A percentile compares a stretch with the other conserved stretches of the same genome.
phyloP scores from a whole-genome alignment of 23 tunicate genomes.

The Diplosoma virens region DNA sequence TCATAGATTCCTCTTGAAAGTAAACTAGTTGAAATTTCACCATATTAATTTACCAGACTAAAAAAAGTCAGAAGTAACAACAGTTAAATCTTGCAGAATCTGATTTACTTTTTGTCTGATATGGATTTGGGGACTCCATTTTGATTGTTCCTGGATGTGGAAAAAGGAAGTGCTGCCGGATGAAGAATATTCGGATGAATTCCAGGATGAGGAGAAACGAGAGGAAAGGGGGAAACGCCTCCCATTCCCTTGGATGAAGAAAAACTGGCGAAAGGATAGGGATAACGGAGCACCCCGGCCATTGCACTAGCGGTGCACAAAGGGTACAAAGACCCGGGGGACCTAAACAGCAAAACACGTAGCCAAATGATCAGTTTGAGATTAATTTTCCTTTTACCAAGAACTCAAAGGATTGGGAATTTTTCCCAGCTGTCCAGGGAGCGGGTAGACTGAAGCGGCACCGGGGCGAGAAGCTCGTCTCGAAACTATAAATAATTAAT shows the following conservation, averaged over 20 bases:
- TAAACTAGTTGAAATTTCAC: too few species aligned
- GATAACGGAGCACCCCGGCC: slow-evolving; percentile 65
- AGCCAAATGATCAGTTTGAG: not conserved
- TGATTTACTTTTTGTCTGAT: slow-evolving; percentile 51
- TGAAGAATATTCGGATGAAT: slow-evolving; percentile 76
- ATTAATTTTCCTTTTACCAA: slow-evolving; percentile 49
- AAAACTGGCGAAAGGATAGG: slow-evolving; percentile 60
- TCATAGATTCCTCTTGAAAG: too few species aligned
- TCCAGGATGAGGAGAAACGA: slow-evolving; percentile 61
- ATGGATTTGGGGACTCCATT: slow-evolving; percentile 24
- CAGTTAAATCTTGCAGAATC: not conserved
- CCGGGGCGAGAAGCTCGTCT: slow-evolving; percentile 45
- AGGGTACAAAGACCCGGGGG: slow-evolving; percentile 47
- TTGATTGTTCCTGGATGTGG: slow-evolving; percentile 45
- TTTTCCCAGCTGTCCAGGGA: slow-evolving; percentile 94
- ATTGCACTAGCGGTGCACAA: slow-evolving; percentile 64
- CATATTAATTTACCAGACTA: too few species aligned
- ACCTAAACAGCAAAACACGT: slow-evolving; percentile 27
- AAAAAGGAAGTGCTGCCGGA: slow-evolving; percentile 40
- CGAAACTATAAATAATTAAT: too few species aligned
- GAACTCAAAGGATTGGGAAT: slow-evolving; percentile 86
- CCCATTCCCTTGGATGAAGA: slow-evolving; percentile 61
- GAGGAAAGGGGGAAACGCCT: slow-evolving; percentile 64
- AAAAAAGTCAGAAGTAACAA: not conserved
- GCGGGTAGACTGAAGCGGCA: slow-evolving; percentile 71